Evolutionary conservation across 1,140 invertebrate genomes (phyloP).

Genomic region (Saccostrea glomerata): DNA sequence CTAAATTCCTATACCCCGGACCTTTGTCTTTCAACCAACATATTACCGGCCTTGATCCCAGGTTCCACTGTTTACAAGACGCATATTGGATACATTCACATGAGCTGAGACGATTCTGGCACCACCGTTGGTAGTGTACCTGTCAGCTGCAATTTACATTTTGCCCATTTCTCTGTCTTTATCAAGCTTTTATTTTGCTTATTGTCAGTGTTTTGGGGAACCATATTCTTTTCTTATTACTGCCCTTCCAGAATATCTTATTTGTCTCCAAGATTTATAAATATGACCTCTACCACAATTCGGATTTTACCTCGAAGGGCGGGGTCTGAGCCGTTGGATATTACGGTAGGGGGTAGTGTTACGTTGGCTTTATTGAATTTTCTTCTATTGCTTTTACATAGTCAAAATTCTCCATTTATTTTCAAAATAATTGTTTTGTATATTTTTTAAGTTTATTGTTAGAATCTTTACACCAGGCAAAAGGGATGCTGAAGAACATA

Average conservation of each 20-base stretch:
- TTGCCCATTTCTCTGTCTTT: background rate
- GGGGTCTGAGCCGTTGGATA: conserved; percentile 51
- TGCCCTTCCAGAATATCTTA: background rate
- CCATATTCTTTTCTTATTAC: background rate
- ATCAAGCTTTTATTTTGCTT: conserved; percentile 2
- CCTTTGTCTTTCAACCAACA: conserved; percentile 22
- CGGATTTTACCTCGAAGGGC: conserved; percentile 32
- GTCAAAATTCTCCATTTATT: too few relatives aligned
- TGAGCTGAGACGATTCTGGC: conserved; percentile 8
- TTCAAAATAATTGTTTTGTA: too few relatives aligned
- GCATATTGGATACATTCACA: background rate
- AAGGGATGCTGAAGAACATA: too few relatives aligned
- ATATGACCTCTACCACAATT: conserved; percentile 31
- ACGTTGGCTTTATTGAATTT: background rate
- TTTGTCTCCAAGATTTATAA: background rate
- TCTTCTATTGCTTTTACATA: background rate
- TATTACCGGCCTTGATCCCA: conserved; percentile 21
- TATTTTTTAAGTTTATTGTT: too few relatives aligned
- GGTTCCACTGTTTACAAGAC: background rate
- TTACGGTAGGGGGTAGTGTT: conserved; percentile 41
- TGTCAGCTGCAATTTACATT: conserved; percentile 16
- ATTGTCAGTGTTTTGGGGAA: background rate
- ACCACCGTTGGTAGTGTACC: background rate
- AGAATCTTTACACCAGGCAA: too few relatives aligned
- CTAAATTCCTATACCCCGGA: background rate